Percentiles rank a stretch among this genome's conserved stretches.
phyloP scores from a whole-genome alignment of 2,888 invertebrate species.

The Sesamia inferens region DNA sequence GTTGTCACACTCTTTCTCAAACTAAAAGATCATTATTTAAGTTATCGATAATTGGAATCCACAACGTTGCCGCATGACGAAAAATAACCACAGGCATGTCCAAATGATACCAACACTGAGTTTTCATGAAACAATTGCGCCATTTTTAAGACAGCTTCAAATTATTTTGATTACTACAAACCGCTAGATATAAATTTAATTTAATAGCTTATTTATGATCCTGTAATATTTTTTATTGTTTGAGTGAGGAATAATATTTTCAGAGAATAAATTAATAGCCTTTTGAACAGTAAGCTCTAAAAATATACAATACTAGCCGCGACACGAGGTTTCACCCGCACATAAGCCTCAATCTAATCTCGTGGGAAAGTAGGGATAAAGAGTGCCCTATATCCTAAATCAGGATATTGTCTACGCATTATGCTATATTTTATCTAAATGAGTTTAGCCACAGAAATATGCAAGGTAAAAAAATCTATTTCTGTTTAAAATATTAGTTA shows the following conservation, averaged over 20 bases:
- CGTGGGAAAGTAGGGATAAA: neutral
- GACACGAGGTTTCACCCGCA: neutral
- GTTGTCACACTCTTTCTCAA: constrained; percentile 49
- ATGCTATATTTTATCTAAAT: no score
- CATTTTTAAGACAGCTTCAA: constrained; percentile 60
- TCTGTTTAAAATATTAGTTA: no score
- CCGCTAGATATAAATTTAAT: constrained; percentile 53
- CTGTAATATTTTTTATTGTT: neutral
- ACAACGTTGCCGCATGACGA: constrained; percentile 68
- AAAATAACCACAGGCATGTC: constrained; percentile 72
- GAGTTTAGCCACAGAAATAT: neutral
- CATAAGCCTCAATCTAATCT: neutral
- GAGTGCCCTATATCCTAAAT: neutral
- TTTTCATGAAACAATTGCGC: constrained; percentile 71
- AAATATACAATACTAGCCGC: neutral
- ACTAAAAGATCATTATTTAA: constrained; percentile 34
- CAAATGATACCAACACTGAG: constrained; percentile 63
- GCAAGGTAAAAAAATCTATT: neutral
- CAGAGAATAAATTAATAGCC: neutral
- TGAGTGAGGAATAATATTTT: neutral
- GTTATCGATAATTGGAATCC: constrained; percentile 64
- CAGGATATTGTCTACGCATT: neutral
- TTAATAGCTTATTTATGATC: constrained; percentile 40
- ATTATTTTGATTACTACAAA: constrained; percentile 59
- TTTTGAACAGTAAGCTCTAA: no score